phyloP scores from a whole-genome alignment of 2,797 vertebrate genomes.

The Anableps anableps region DNA sequence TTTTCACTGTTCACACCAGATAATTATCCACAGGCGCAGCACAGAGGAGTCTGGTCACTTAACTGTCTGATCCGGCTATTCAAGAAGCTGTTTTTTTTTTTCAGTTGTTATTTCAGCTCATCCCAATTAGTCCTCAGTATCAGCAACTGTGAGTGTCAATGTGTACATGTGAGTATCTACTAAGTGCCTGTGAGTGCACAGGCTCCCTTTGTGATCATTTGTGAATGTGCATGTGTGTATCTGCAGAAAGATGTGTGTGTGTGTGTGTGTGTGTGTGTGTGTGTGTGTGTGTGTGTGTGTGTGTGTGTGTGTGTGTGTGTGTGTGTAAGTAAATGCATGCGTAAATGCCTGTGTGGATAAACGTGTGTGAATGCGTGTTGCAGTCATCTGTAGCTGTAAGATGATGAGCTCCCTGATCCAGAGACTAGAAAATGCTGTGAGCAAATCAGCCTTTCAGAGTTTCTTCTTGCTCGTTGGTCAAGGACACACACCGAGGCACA shows the following conservation, averaged over 20 bases:
- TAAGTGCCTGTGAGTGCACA: slow-evolving; percentile 1
- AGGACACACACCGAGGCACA: slow-evolving; percentile 61
- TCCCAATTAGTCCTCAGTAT: slow-evolving; percentile 56
- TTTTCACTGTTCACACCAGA: slow-evolving; percentile 24
- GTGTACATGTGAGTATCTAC: slow-evolving; percentile 12
- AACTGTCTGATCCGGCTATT: slow-evolving; percentile 17
- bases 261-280: slow-evolving; percentile 29
- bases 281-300: slow-evolving; percentile 7
- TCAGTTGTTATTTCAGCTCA: slow-evolving; percentile 46
- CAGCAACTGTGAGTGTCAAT: slow-evolving; percentile 21
- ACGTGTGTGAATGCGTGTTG: slow-evolving; percentile 22
- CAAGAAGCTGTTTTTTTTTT: slow-evolving; percentile 36
- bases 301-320: slow-evolving; percentile 2
- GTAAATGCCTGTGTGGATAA: slow-evolving; percentile 31
- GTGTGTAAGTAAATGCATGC: slow-evolving; percentile 12
- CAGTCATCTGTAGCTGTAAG: slow-evolving; percentile 63
- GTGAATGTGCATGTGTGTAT: slow-evolving; percentile 25
- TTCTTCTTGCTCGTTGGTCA: slow-evolving; percentile 77
- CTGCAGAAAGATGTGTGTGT: slow-evolving; percentile 22
- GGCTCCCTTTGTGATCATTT: slow-evolving; percentile 28
- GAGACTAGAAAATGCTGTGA: slow-evolving; percentile 60
- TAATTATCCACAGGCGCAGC: slow-evolving; percentile 28
- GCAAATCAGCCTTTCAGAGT: slow-evolving; percentile 72
- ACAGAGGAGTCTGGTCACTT: slow-evolving; percentile 17
- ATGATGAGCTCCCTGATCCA: slow-evolving; percentile 73